Conservation (phyloP, 2,888 invertebrate species). For the Linyphia triangularis region DNA sequence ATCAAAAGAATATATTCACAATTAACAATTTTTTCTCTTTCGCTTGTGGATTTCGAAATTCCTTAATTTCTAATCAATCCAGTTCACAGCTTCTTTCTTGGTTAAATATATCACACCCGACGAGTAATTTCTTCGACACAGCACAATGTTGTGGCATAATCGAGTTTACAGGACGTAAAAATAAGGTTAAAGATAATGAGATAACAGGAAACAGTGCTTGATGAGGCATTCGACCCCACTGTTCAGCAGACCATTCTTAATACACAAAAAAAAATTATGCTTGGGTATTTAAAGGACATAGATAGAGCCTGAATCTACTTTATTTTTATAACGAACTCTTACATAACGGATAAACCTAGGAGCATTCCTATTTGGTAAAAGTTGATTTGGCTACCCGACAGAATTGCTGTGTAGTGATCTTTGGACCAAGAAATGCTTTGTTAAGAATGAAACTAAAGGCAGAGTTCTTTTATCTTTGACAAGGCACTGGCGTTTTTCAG, state of each 20-base stretch:
- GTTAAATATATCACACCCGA: conserved; percentile 26
- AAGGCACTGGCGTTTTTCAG: conserved; percentile 4
- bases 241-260: conserved; percentile 32
- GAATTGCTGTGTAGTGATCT: conserved; percentile 13
- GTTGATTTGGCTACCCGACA: conserved; percentile 27
- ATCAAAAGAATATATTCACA: background rate
- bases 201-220: conserved; percentile 66
- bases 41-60: background rate
- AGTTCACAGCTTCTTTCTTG: conserved; percentile 8
- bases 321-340: conserved; percentile 48
- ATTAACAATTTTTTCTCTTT: background rate
- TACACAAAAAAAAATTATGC: conserved; percentile 19
- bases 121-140: conserved; percentile 41
- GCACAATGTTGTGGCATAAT: conserved; percentile 28
- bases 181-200: conserved; percentile 61
- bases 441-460: conserved; percentile 11
- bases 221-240: conserved; percentile 37
- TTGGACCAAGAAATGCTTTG: conserved; percentile 16
- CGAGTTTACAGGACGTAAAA: conserved; percentile 51
- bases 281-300: conserved; percentile 39
- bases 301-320: background rate
- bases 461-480: background rate
- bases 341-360: conserved; percentile 12
- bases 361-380: conserved; percentile 29
- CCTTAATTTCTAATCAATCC: conserved; percentile 9